Conservation (phyloP, 2,888 invertebrate species). For the Xestia sexstrigata region DNA sequence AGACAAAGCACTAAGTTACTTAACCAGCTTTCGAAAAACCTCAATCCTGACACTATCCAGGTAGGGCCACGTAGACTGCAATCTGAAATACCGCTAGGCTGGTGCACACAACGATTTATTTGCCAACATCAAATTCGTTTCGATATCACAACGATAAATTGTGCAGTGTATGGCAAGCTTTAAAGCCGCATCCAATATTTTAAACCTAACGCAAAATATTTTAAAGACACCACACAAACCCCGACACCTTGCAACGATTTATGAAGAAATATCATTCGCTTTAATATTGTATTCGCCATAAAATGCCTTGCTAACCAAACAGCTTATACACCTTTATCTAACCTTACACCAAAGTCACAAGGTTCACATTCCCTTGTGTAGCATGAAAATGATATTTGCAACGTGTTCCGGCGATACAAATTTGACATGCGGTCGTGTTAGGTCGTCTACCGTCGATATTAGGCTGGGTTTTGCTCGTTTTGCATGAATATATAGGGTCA, state of each 20-base stretch:
- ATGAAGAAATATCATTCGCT: conserved; percentile 78
- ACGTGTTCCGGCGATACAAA: conserved; percentile 48
- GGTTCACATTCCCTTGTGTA: conserved; percentile 44
- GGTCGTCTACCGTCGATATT: conserved; percentile 28
- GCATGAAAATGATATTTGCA: conserved; percentile 46
- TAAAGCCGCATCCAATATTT: conserved; percentile 59
- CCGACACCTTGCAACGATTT: conserved; percentile 74
- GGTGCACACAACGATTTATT: conserved; percentile 38
- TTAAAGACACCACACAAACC: conserved; percentile 63
- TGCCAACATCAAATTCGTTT: conserved; percentile 27
- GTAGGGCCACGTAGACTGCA: background rate
- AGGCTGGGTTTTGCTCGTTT: conserved; percentile 38
- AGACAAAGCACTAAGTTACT: no score
- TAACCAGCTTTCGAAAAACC: background rate
- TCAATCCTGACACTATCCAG: background rate
- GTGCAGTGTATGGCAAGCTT: conserved; percentile 32
- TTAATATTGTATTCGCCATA: conserved; percentile 75
- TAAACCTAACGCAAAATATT: conserved; percentile 65
- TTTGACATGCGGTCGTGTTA: conserved; percentile 33
- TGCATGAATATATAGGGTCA: conserved; percentile 16
- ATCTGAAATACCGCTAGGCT: conserved; percentile 19
- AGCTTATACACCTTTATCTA: conserved; percentile 26
- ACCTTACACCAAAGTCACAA: conserved; percentile 32
- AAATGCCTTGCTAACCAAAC: conserved; percentile 60
- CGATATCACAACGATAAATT: conserved; percentile 48